Evolutionary conservation across 2,797 vertebrate genomes (phyloP), one percentile per base, ranked within the genome.

Genomic region (Scomberomorus guttatus): DNA sequence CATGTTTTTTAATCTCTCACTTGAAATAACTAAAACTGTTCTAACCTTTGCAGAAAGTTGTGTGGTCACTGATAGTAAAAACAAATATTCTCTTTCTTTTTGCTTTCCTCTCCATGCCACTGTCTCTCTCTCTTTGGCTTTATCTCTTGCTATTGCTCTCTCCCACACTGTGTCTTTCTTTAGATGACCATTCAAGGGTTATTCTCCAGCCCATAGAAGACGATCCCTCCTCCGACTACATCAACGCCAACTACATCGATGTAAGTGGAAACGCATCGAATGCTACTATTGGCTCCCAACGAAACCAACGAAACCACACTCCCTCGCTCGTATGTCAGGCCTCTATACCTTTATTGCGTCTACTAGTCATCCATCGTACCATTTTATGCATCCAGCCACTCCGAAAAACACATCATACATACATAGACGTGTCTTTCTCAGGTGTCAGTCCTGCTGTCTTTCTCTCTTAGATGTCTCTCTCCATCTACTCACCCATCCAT

Each of bases 221-320:
- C 82, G 98, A 99, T 89, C 98, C 98, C 75, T 98, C 98, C 92
- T 99, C 98, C 77, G 98, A 99, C 95, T 99, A 99, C 94, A 99
- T 99, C 95, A 99, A 99, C 95, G 98, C 98, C 95, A 99, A 99
- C 96, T 99, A 99, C 94, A 99, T 99, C 94, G 98, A 99, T 94
- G 98, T 99, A 98, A 99, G 98, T 99, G 95, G 94, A 94, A 95
- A 94, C 91, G 93, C 94, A 92, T 90, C 93, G 94, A 94, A 94
- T 93, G 93, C 93, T 95, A 95, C 94, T 95, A 94, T 95, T 95
- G 93, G 93, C 94, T 94, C 94, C 92, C 94, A 95, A 94, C 93
- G 95, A 94, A 94, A 93, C 93, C 94, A 94, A 90, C 92, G 94
- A 94, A 94, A 93, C 93, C 94, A 94, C 93, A 93, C 90, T 91